phyloP scores from a whole-genome alignment of 1,140 invertebrate species.

The Condylostylus longicornis region DNA sequence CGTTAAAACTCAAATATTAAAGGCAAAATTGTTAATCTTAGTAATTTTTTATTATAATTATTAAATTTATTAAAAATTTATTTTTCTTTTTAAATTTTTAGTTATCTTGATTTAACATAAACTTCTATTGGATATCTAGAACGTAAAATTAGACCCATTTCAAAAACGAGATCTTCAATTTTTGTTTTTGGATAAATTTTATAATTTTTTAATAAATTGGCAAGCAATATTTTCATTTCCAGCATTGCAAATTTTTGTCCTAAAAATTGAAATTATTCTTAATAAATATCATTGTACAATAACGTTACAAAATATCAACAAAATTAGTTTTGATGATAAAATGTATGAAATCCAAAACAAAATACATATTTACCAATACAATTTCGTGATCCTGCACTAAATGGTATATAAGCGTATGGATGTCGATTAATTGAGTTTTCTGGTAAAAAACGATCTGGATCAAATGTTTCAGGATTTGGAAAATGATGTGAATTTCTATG shows the following conservation, averaged over 20 bases:
- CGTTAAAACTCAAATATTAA: too few species aligned
- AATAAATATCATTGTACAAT: too few species aligned
- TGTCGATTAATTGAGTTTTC: constrained; percentile 31
- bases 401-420: constrained; percentile 38
- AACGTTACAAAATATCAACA: constrained; percentile 24
- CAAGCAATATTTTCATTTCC: constrained; percentile 7
- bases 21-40: too few species aligned
- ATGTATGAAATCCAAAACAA: too few species aligned
- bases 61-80: too few species aligned
- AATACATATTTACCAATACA: too few species aligned
- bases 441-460: constrained; percentile 39
- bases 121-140: too few species aligned
- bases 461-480: constrained; percentile 26
- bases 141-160: constrained; percentile 6
- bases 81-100: too few species aligned
- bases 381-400: constrained; percentile 42
- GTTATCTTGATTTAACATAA: too few species aligned
- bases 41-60: too few species aligned
- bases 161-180: constrained; percentile 6
- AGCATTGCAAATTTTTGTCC: constrained; percentile 10
- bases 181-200: constrained; percentile 4
- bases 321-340: constrained; percentile 29
- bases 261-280: too few species aligned
- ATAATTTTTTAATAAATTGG: constrained; percentile 5
- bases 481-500: not conserved